A percentile compares a stretch with the other conserved stretches of the same genome.
phyloP scores from a whole-genome alignment of 2,797 vertebrate genomes.

The Enoplosus armatus region DNA sequence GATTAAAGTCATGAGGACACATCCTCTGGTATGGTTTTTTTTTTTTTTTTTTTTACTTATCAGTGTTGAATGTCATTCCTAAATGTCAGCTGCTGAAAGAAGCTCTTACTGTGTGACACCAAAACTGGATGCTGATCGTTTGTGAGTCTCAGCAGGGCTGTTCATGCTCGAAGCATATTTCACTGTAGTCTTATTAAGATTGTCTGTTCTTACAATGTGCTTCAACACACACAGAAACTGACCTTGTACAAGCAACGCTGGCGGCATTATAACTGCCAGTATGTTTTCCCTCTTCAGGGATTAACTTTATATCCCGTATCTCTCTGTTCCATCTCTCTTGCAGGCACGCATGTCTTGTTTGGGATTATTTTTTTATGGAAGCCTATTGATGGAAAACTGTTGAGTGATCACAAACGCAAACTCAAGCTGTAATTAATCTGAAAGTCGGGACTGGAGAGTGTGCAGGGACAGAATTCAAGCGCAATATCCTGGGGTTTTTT shows the following conservation, averaged over 20 bases:
- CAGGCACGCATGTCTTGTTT: slow-evolving; percentile 36
- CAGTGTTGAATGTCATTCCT: background rate
- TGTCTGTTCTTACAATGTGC: slow-evolving; percentile 35
- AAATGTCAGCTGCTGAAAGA: slow-evolving; percentile 10
- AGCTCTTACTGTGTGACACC: background rate
- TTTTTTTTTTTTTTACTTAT: background rate
- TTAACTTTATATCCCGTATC: slow-evolving; percentile 33
- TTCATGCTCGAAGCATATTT: slow-evolving; percentile 17
- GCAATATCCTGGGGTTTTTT: background rate
- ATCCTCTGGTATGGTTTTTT: background rate
- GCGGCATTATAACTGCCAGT: slow-evolving; percentile 13
- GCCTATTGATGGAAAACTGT: slow-evolving; percentile 34
- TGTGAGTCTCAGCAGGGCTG: slow-evolving; percentile 9
- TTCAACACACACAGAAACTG: slow-evolving; percentile 25
- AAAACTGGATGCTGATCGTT: background rate
- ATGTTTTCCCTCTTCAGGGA: slow-evolving; percentile 41
- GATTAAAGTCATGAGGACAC: background rate
- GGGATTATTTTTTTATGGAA: slow-evolving; percentile 26
- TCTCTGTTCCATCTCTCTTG: slow-evolving; percentile 24
- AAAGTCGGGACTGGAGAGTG: slow-evolving; percentile 1
- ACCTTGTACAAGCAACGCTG: slow-evolving; percentile 39
- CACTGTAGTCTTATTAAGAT: slow-evolving; percentile 35
- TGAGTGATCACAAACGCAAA: slow-evolving; percentile 33
- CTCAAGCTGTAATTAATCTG: slow-evolving; percentile 1
- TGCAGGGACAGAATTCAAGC: background rate